Conservation (phyloP, 1,140 invertebrate species). For the Bombus difficillimus region DNA sequence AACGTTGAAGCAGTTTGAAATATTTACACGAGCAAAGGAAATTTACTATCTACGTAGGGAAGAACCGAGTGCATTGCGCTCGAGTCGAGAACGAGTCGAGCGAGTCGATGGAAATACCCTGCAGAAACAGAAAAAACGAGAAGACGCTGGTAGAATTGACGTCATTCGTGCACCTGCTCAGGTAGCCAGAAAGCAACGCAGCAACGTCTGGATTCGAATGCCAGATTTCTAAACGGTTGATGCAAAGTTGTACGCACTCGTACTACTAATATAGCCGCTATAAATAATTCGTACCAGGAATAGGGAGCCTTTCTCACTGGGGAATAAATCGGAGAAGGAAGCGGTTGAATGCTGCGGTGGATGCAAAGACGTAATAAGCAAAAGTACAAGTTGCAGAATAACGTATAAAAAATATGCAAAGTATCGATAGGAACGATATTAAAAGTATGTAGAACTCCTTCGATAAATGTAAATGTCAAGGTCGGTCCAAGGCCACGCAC, state of each 20-base stretch:
- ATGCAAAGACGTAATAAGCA: background rate
- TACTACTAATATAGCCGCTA: background rate
- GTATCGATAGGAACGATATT: background rate
- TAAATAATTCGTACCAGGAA: background rate
- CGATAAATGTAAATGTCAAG: background rate
- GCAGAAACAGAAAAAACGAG: too few relatives aligned
- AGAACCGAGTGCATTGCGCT: conserved; percentile 7
- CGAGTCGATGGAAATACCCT: conserved; percentile 11
- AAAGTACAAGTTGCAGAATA: too few relatives aligned
- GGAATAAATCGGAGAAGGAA: background rate
- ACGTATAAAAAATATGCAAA: too few relatives aligned
- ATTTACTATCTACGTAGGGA: background rate
- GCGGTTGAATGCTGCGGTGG: background rate
- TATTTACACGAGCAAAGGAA: background rate
- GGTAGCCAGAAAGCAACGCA: background rate
- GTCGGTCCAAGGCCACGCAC: background rate
- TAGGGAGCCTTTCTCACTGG: too few relatives aligned
- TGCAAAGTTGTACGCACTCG: background rate
- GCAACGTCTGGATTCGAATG: too few relatives aligned
- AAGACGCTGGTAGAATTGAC: background rate
- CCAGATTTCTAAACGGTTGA: background rate
- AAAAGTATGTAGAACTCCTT: background rate
- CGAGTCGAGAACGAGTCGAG: background rate
- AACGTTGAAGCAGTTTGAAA: background rate
- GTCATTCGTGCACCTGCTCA: background rate